A percentile compares a stretch with the other conserved stretches of the same genome.
These are phyloP conservation scores for Pseudomugil tenellus DNA, from an alignment of 2,797 vertebrate genomes.

Conservation along the genomic window DNA sequence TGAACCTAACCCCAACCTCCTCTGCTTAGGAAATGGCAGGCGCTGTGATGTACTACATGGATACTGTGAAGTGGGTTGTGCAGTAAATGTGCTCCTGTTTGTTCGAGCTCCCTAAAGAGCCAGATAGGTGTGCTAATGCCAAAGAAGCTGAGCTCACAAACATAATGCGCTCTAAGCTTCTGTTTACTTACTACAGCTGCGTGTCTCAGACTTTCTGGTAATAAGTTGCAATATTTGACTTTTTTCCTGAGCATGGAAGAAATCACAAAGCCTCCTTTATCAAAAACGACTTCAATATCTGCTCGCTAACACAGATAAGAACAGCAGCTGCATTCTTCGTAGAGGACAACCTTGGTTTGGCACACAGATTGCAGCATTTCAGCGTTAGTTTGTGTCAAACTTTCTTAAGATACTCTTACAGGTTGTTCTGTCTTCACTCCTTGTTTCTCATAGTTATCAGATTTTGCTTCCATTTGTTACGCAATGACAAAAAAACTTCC, in stretches of 20 bases:
- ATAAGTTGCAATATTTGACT: not conserved
- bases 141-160: constrained; percentile 29
- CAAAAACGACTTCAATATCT: not conserved
- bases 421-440: not conserved
- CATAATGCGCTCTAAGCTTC: constrained; percentile 2
- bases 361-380: not conserved
- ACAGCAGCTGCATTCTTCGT: constrained; percentile 1
- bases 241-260: not conserved
- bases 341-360: constrained; percentile 5
- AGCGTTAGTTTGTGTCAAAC: not conserved
- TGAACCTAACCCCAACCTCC: constrained; percentile 38
- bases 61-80: constrained; percentile 35
- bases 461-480: not conserved
- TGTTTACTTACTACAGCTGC: constrained; percentile 40
- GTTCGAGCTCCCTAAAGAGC: constrained; percentile 41
- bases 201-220: not conserved
- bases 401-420: not conserved
- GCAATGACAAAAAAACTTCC: not conserved
- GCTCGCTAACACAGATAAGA: constrained; percentile 11
- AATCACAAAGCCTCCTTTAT: not conserved
- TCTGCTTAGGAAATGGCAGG: constrained; percentile 5
- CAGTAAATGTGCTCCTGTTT: constrained; percentile 50
- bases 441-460: not conserved
- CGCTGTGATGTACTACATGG: constrained; percentile 2
- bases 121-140: constrained; percentile 38